Evolutionary conservation across 2,797 vertebrate genomes (phyloP).

Genomic region (Falco peregrinus): DNA sequence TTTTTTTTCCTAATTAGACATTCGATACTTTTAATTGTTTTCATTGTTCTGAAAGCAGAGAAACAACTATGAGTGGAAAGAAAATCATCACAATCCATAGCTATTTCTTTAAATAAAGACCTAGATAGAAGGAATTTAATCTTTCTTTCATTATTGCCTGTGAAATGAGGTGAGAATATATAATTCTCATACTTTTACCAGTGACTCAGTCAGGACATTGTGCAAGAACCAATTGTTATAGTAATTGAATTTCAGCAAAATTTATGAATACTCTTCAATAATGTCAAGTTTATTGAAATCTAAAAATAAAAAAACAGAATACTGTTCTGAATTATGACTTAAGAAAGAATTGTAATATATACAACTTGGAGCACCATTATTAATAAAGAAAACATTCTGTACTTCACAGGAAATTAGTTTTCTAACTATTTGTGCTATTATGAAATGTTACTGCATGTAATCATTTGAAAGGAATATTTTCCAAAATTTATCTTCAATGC

Average conservation of each 20-base stretch:
- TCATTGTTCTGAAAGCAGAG: neutral
- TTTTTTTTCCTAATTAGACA: neutral
- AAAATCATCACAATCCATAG: neutral
- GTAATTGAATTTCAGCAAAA: slow-evolving; percentile 6
- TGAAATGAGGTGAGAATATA: slow-evolving; percentile 64
- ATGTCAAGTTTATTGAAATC: slow-evolving; percentile 50
- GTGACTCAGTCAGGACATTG: neutral
- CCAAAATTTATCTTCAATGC: neutral
- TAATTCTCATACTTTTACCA: slow-evolving; percentile 46
- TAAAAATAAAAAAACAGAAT: slow-evolving; percentile 46
- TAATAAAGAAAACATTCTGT: slow-evolving; percentile 10
- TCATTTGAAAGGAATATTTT: neutral
- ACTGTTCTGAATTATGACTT: slow-evolving; percentile 3
- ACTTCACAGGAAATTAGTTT: slow-evolving; percentile 57
- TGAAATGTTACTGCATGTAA: slow-evolving; percentile 4
- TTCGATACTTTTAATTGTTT: neutral
- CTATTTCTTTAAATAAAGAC: slow-evolving; percentile 42
- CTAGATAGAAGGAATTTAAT: slow-evolving; percentile 32
- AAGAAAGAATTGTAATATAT: slow-evolving; percentile 24
- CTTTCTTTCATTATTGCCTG: slow-evolving; percentile 55
- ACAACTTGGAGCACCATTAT: slow-evolving; percentile 6
- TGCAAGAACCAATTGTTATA: neutral
- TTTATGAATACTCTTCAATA: slow-evolving; percentile 6
- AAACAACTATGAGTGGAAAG: neutral
- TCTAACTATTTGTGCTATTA: slow-evolving; percentile 23